Percentiles rank a stretch among this genome's conserved stretches.
Conservation (phyloP, 2,888 invertebrate species). For the Cryptus viduatorius region DNA sequence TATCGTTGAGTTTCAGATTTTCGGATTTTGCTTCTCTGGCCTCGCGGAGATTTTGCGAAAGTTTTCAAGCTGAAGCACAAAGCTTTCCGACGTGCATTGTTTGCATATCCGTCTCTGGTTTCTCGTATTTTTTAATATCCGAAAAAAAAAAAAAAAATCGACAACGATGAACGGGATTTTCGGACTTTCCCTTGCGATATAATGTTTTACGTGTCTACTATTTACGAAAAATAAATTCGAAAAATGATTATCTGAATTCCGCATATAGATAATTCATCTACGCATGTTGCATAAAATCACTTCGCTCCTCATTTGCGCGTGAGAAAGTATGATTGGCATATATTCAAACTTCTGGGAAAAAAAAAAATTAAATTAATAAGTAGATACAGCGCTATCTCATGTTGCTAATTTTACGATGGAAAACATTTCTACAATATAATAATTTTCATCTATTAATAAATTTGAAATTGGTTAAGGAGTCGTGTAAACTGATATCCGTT, state of each 20-base stretch:
- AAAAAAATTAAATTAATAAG: constrained; percentile 12
- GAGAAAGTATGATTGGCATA: constrained; percentile 59
- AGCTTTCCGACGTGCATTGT: too few species aligned
- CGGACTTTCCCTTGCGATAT: neutral
- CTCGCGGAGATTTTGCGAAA: neutral
- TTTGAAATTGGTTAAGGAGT: constrained; percentile 14
- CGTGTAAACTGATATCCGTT: constrained; percentile 34
- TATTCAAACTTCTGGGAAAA: constrained; percentile 7
- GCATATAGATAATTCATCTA: neutral
- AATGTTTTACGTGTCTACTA: neutral
- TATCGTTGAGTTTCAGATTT: neutral
- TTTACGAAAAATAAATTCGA: neutral
- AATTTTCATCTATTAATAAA: constrained; percentile 44
- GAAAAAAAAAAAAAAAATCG: too few species aligned
- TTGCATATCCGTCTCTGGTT: too few species aligned
- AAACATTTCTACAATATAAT: constrained; percentile 38
- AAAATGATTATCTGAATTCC: neutral
- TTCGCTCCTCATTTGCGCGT: constrained; percentile 60
- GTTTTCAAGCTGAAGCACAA: neutral
- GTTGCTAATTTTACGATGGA: neutral
- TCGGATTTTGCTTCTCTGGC: neutral
- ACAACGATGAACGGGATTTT: too few species aligned
- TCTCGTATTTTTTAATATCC: too few species aligned
- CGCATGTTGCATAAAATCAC: constrained; percentile 62
- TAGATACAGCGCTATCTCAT: neutral